A percentile compares a stretch with the other conserved stretches of the same genome.
phyloP scores from a whole-genome alignment of 2,797 vertebrate species.

The Lacerta bilineata region DNA sequence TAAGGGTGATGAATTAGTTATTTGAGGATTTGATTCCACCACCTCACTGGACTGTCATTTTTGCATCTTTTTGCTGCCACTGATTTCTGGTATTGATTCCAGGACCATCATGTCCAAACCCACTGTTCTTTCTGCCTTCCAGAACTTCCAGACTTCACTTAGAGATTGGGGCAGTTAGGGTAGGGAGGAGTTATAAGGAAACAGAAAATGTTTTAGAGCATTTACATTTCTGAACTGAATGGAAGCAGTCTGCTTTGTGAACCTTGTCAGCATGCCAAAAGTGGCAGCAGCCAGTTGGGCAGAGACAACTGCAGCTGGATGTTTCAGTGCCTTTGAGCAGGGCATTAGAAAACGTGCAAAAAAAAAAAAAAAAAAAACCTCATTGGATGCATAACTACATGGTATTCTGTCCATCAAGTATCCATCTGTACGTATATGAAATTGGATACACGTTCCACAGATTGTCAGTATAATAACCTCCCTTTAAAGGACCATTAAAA shows the following conservation, averaged over 20 bases:
- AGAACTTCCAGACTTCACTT: conserved; percentile 51
- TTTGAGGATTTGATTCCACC: conserved; percentile 18
- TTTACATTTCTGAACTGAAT: conserved; percentile 72
- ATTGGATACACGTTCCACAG: conserved; percentile 8
- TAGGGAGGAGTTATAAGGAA: conserved; percentile 62
- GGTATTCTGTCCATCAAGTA: neutral
- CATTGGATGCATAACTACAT: neutral
- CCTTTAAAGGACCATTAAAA: conserved; percentile 17
- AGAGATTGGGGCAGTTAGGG: conserved; percentile 28
- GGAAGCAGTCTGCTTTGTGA: conserved; percentile 53
- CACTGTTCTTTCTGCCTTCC: conserved; percentile 37
- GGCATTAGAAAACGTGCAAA: conserved; percentile 56
- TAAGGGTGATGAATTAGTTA: neutral
- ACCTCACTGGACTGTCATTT: neutral
- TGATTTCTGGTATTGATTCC: conserved; percentile 11
- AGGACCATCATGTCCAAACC: conserved; percentile 2
- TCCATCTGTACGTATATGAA: neutral
- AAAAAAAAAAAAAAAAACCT: conserved; percentile 32
- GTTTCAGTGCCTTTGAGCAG: conserved; percentile 27
- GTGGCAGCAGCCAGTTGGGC: neutral
- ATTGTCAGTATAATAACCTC: conserved; percentile 11
- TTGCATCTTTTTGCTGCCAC: conserved; percentile 42
- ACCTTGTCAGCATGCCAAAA: conserved; percentile 53
- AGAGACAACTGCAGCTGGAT: conserved; percentile 52
- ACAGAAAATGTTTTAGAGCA: conserved; percentile 66